phyloP scores from a whole-genome alignment of 2,797 vertebrate genomes.

The Falco peregrinus region DNA sequence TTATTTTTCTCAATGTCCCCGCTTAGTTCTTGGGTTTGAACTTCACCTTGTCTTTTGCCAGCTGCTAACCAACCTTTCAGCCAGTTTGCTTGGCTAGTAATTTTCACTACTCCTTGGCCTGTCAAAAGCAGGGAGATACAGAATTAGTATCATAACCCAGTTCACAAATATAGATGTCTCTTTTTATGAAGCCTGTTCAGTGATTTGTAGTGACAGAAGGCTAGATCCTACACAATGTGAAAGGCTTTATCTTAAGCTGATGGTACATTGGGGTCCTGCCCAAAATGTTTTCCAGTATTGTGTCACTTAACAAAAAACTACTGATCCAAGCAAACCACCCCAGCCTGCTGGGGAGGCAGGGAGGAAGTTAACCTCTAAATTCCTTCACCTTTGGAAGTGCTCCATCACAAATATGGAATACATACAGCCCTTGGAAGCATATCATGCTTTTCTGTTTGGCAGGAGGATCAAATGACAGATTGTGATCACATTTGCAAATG shows the following conservation, averaged over 20 bases:
- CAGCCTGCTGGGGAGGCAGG: background rate
- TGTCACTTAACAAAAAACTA: background rate
- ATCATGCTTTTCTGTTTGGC: background rate
- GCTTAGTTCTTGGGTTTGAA: background rate
- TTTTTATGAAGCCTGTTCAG: background rate
- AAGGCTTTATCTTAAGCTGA: background rate
- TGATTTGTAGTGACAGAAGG: background rate
- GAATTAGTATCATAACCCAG: background rate
- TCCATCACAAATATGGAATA: conserved; percentile 34
- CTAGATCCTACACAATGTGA: background rate
- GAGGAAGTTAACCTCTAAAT: background rate
- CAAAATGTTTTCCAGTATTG: background rate
- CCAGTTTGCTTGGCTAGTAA: background rate
- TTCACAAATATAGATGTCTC: background rate
- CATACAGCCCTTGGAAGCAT: background rate
- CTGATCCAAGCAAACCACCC: background rate
- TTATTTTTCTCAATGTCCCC: background rate
- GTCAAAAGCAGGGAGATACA: background rate
- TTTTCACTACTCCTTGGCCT: background rate
- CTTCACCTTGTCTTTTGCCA: background rate
- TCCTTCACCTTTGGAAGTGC: conserved; percentile 9
- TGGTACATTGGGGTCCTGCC: background rate
- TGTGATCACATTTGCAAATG: background rate
- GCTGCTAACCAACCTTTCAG: background rate
- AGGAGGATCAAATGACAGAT: background rate